Evolutionary conservation across 2,888 invertebrate species (phyloP), one percentile per base, ranked within the genome.

Genomic region (Meandrusa payeni): DNA sequence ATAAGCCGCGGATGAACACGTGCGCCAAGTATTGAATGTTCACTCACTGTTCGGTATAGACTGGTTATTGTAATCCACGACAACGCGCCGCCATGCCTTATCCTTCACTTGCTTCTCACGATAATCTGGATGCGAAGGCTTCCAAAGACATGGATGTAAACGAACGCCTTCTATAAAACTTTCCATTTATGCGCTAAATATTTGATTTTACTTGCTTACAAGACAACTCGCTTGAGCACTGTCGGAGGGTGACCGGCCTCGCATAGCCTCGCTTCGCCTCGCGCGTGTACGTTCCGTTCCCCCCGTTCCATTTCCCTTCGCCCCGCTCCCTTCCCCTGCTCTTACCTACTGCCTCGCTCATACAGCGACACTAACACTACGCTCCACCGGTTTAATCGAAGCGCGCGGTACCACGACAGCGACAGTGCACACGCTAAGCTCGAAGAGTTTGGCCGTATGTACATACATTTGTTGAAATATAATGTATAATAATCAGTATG

Each of bases 81-180:
- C 75, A 15, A 86, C 75, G 39, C 62, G 63, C 32, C 76, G 74
- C 85, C 85, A 86, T 20, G 85, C 83, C 29, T 72, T 72, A 13
- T 82, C 81, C 49, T 82, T 72, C 4, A 73, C 62, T 13, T 71
- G 67, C 54, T 70, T 67, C 50, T 83, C 82, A 5, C 81, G 69
- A 46, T 85, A 82, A 46, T 81, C 79, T 1, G 75, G 75, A 47
- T 83, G 77, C 42, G 75, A 60, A 0, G 85, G 83, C 47, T 86
- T 81, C 85, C 85, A 86, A 1, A 86, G 54, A 48, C 83, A 82
- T 5, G 80, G 81, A 36, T 82, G 71, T 10, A 59, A 52, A 26
- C 83, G 72, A 5, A 86, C 82, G 9, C 69, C 67, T 59, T 79
- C 77, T 59, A 86, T 85, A 41, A 85, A 79, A 33, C 61, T 59